Conservation (phyloP, 2,888 invertebrate genomes). For the Phaonia tiefii region DNA sequence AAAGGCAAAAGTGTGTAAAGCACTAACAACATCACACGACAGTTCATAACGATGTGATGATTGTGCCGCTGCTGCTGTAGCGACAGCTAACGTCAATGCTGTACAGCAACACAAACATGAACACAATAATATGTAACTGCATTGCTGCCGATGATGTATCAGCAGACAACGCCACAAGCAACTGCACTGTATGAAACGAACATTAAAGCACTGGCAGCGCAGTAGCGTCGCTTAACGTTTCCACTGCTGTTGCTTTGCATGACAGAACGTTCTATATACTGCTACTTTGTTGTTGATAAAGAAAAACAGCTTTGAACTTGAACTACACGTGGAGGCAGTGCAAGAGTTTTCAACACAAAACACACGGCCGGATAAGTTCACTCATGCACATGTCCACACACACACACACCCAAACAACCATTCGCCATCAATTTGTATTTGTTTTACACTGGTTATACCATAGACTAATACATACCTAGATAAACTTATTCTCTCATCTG, state of each 20-base stretch:
- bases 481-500: too few relatives aligned
- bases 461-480: too few relatives aligned
- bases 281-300: conserved; percentile 25
- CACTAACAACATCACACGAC: too few relatives aligned
- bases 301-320: conserved; percentile 78
- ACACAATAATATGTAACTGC: conserved; percentile 12
- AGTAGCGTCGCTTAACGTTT: conserved; percentile 12
- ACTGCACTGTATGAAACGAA: background rate
- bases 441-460: too few relatives aligned
- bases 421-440: too few relatives aligned
- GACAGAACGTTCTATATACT: conserved; percentile 1
- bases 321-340: conserved; percentile 81
- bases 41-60: too few relatives aligned
- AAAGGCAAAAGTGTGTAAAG: background rate
- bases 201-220: background rate
- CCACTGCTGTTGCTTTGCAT: background rate
- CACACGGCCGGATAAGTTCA: conserved; percentile 28
- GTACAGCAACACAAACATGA: too few relatives aligned
- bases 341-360: conserved; percentile 69
- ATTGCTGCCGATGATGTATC: background rate
- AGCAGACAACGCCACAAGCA: background rate
- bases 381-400: too few relatives aligned
- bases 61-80: too few relatives aligned
- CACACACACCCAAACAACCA: background rate
- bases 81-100: too few relatives aligned